A percentile compares a stretch with the other conserved stretches of the same genome.
Conservation (phyloP, 2,888 invertebrate genomes). For the Pristionchus japonicus region DNA sequence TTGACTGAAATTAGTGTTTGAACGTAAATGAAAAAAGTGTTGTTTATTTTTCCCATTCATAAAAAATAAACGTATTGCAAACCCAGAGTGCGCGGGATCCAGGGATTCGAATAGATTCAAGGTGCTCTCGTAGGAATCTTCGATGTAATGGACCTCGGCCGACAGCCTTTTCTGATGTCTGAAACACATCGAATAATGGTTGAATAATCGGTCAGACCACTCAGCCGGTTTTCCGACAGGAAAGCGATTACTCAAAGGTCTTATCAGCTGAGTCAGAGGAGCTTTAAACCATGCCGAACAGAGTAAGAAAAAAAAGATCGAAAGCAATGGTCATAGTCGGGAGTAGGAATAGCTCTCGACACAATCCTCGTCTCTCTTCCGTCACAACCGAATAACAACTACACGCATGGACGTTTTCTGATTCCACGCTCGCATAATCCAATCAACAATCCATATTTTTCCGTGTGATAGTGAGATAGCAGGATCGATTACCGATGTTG, state of each 20-base stretch:
- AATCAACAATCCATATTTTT: not conserved
- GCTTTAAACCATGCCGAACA: constrained; percentile 11
- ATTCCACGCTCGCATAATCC: not conserved
- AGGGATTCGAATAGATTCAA: constrained; percentile 62
- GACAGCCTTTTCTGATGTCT: constrained; percentile 59
- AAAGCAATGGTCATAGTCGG: too few species aligned
- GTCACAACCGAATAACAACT: constrained; percentile 14
- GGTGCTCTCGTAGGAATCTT: constrained; percentile 61
- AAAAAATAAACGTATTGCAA: constrained; percentile 14
- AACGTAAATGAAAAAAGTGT: too few species aligned
- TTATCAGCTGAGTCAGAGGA: not conserved
- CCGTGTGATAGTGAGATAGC: not conserved
- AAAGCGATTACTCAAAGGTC: constrained; percentile 19
- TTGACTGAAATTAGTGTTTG: constrained; percentile 53
- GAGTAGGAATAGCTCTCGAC: too few species aligned
- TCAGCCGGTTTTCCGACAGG: not conserved
- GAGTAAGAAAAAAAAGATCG: not conserved
- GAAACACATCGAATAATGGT: constrained; percentile 24
- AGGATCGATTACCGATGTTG: not conserved
- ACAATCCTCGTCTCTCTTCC: not conserved
- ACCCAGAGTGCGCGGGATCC: constrained; percentile 61
- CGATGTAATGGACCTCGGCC: constrained; percentile 65
- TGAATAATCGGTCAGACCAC: not conserved
- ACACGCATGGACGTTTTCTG: not conserved
- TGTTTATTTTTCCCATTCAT: too few species aligned